Percentiles rank a stretch among this genome's conserved stretches.
phyloP scores from a whole-genome alignment of 2,113 vertebrate species.

The Rhabdornis inornatus region DNA sequence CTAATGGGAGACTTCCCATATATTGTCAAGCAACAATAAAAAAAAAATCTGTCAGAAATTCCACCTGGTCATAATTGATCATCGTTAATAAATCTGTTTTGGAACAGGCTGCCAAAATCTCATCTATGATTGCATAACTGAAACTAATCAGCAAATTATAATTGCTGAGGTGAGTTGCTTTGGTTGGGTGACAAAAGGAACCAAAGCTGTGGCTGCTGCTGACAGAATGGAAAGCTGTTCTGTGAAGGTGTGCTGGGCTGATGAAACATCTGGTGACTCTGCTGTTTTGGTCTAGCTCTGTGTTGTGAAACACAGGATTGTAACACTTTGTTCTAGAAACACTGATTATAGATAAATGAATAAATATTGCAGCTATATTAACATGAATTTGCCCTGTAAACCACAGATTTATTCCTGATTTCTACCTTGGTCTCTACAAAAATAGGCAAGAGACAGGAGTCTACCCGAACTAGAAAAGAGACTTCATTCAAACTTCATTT shows the following conservation, averaged over 20 bases:
- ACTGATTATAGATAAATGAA: not conserved
- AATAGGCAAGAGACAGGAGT: not conserved
- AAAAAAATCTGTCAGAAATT: constrained; percentile 42
- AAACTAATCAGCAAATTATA: constrained; percentile 41
- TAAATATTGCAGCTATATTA: not conserved
- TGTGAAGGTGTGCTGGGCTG: not conserved
- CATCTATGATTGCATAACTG: not conserved
- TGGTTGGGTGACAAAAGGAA: not conserved
- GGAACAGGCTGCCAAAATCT: constrained; percentile 44
- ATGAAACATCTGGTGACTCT: not conserved
- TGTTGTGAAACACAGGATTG: not conserved
- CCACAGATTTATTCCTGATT: not conserved
- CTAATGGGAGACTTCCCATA: constrained; percentile 54
- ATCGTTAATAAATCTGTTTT: constrained; percentile 55
- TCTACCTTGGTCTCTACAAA: not conserved
- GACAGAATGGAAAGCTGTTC: not conserved
- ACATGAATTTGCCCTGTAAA: not conserved
- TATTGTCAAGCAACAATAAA: constrained; percentile 46
- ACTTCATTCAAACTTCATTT: not conserved
- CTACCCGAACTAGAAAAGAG: not conserved
- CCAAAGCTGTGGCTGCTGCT: not conserved
- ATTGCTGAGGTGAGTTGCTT: not conserved
- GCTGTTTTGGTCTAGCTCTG: not conserved
- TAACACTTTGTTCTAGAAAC: not conserved
- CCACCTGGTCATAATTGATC: constrained; percentile 67